phyloP scores from a whole-genome alignment of 2,888 invertebrate genomes.

The Erebia ligea region DNA sequence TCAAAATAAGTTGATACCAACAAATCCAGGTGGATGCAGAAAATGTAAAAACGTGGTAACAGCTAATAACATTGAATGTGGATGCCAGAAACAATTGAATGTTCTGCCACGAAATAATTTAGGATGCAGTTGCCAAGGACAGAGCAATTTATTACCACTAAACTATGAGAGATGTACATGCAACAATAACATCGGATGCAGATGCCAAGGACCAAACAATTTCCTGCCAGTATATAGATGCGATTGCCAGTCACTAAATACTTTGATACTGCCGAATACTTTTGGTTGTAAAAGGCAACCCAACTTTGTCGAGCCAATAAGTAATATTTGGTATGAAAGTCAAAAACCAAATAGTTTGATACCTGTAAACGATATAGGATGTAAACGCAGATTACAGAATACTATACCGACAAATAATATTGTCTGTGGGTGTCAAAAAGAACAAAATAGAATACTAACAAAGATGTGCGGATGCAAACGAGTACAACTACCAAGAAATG shows the following conservation, averaged over 20 bases:
- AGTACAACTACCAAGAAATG: background rate
- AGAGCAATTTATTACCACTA: background rate
- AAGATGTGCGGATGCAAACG: background rate
- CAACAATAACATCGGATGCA: background rate
- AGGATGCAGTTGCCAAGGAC: background rate
- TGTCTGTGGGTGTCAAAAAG: background rate
- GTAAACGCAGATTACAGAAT: background rate
- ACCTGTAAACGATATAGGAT: background rate
- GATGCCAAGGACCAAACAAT: constrained; percentile 2
- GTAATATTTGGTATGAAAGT: background rate
- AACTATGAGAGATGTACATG: background rate
- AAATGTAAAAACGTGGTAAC: background rate
- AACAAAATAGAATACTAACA: background rate
- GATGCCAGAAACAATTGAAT: background rate
- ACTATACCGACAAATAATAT: background rate
- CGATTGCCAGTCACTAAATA: background rate
- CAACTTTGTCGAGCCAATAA: background rate
- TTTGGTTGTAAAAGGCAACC: background rate
- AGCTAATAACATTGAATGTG: background rate
- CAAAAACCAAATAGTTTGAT: background rate
- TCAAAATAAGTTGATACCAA: background rate
- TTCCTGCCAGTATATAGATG: background rate
- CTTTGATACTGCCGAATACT: constrained; percentile 2
- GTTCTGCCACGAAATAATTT: background rate
- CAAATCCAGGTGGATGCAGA: background rate